Evolutionary conservation across 2,797 vertebrate genomes (phyloP).

Genomic region (Clarias laeviceps): DNA sequence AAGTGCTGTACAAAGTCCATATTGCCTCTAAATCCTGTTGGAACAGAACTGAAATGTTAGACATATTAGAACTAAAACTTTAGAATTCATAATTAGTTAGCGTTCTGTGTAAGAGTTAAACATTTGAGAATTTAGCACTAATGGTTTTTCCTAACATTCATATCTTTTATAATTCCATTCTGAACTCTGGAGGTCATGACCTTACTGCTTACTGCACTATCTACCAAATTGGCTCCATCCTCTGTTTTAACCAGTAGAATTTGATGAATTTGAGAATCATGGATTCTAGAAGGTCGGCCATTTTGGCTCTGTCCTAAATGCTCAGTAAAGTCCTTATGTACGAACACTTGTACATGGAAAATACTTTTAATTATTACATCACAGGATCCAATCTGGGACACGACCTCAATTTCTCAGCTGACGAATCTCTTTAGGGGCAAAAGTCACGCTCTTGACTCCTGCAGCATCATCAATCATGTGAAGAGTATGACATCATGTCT

Average conservation of each 20-base stretch:
- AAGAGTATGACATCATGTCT: background rate
- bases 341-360: background rate
- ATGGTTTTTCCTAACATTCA: background rate
- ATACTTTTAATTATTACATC: background rate
- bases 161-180: background rate
- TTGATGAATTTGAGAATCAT: no score
- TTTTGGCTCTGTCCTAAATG: background rate
- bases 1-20: background rate
- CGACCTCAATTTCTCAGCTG: background rate
- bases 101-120: background rate
- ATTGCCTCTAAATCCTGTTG: background rate
- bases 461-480: background rate
- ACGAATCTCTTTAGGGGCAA: background rate
- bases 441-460: background rate
- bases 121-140: background rate
- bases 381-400: background rate
- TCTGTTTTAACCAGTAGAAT: background rate
- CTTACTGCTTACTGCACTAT: background rate
- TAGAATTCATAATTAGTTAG: background rate
- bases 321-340: background rate
- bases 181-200: background rate
- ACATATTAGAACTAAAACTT: no score
- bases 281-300: background rate
- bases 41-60: background rate
- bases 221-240: background rate